These are phyloP conservation scores for Polydrusus cervinus DNA, from an alignment of 2,888 invertebrate genomes.

Conservation along the genomic window DNA sequence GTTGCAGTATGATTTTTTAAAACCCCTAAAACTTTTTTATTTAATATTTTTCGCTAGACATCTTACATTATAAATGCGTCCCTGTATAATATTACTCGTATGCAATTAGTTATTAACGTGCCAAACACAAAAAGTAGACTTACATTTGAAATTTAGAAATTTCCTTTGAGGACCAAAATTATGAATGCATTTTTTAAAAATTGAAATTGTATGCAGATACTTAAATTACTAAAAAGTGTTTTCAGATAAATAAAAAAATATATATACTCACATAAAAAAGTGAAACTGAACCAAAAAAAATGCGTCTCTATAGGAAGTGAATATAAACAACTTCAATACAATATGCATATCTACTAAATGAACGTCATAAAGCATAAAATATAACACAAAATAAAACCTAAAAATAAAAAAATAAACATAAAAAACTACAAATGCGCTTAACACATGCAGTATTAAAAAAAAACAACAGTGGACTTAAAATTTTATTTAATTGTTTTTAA, in stretches of 20 bases:
- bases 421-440: neutral
- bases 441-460: neutral
- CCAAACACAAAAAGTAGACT: too few species aligned
- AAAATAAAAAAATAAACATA: constrained; percentile 1
- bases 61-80: too few species aligned
- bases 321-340: neutral
- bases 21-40: too few species aligned
- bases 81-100: too few species aligned
- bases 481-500: neutral
- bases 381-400: constrained; percentile 11
- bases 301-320: neutral
- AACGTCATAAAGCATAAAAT: constrained; percentile 4
- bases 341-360: neutral
- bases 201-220: too few species aligned
- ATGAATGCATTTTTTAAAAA: too few species aligned
- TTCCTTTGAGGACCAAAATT: too few species aligned
- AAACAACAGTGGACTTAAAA: neutral
- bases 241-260: constrained; percentile 5
- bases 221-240: neutral
- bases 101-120: too few species aligned
- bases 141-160: too few species aligned
- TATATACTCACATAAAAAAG: constrained; percentile 9
- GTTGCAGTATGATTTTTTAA: too few species aligned
- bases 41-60: too few species aligned
- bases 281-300: neutral